These are phyloP conservation scores for Hypena proboscidalis DNA, from an alignment of 2,888 invertebrate genomes.

Conservation along the genomic window DNA sequence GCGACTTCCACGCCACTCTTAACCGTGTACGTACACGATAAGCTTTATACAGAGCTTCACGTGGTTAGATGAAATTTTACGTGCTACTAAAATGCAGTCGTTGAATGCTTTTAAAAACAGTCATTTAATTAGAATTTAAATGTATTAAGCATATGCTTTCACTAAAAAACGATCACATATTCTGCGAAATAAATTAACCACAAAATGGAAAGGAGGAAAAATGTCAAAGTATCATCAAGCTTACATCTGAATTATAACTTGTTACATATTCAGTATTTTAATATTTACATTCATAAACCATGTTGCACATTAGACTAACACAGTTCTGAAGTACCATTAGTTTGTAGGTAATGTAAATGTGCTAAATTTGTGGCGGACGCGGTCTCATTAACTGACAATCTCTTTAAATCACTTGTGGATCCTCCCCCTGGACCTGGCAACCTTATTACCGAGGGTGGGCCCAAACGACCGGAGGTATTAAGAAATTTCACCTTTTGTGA, in stretches of 20 bases:
- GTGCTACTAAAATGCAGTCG: constrained; percentile 25
- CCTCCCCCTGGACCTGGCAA: constrained; percentile 63
- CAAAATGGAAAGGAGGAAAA: constrained; percentile 16
- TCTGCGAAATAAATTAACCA: neutral
- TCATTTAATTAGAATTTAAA: no score
- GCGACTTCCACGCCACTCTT: constrained; percentile 29
- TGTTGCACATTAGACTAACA: constrained; percentile 29
- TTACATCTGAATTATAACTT: no score
- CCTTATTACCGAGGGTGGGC: constrained; percentile 74
- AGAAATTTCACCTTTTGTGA: constrained; percentile 64
- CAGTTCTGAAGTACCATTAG: constrained; percentile 52
- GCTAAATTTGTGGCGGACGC: constrained; percentile 74
- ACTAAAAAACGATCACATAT: no score
- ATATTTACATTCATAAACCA: constrained; percentile 24
- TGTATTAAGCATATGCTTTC: no score
- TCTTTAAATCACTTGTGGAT: constrained; percentile 81
- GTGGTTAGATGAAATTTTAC: constrained; percentile 32
- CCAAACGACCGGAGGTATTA: constrained; percentile 61
- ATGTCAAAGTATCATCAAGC: constrained; percentile 5
- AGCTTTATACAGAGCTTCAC: constrained; percentile 29
- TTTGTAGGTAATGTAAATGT: constrained; percentile 63
- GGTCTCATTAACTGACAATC: constrained; percentile 79
- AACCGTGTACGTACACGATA: constrained; percentile 28
- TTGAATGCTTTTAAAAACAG: constrained; percentile 22
- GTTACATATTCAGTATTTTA: constrained; percentile 43